Conservation (phyloP, 2,888 invertebrate species). For the Embidobia sp. region DNA sequence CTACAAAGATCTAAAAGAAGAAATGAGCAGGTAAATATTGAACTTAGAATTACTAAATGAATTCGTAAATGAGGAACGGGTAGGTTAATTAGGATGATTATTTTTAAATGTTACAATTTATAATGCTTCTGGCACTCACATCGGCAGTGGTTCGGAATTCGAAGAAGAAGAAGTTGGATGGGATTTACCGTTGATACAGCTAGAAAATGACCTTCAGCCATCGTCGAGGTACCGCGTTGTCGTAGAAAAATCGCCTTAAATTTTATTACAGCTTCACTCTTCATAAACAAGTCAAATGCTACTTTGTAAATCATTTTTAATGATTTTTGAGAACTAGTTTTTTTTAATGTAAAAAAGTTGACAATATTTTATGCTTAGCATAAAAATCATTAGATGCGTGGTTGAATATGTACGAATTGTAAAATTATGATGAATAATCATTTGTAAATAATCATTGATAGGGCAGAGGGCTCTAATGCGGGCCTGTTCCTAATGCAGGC, state of each 20-base stretch:
- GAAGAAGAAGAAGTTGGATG: conserved; percentile 84
- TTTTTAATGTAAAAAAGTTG: too few species aligned
- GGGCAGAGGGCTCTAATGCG: too few species aligned
- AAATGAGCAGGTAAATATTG: conserved; percentile 81
- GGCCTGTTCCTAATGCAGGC: too few species aligned
- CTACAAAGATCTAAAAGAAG: conserved; percentile 79
- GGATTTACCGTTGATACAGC: conserved; percentile 83
- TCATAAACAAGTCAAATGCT: conserved; percentile 15
- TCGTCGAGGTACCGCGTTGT: conserved; percentile 75
- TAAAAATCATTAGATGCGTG: conserved; percentile 16
- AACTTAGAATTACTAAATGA: neutral
- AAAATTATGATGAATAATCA: conserved; percentile 18
- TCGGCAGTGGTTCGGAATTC: conserved; percentile 82
- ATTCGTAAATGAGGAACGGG: conserved; percentile 1
- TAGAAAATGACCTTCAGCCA: conserved; percentile 81
- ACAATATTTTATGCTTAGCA: too few species aligned
- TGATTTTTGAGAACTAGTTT: too few species aligned
- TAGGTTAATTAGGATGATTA: conserved; percentile 52
- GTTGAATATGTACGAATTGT: neutral
- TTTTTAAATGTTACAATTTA: conserved; percentile 76
- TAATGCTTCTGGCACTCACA: conserved; percentile 79
- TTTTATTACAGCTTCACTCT: conserved; percentile 18
- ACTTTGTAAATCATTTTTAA: conserved; percentile 32
- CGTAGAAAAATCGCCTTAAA: conserved; percentile 25
- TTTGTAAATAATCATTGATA: conserved; percentile 40